Percentiles rank a stretch among this genome's conserved stretches.
phyloP scores from a whole-genome alignment of 2,113 vertebrate genomes.

The Rhodinocichla rosea region DNA sequence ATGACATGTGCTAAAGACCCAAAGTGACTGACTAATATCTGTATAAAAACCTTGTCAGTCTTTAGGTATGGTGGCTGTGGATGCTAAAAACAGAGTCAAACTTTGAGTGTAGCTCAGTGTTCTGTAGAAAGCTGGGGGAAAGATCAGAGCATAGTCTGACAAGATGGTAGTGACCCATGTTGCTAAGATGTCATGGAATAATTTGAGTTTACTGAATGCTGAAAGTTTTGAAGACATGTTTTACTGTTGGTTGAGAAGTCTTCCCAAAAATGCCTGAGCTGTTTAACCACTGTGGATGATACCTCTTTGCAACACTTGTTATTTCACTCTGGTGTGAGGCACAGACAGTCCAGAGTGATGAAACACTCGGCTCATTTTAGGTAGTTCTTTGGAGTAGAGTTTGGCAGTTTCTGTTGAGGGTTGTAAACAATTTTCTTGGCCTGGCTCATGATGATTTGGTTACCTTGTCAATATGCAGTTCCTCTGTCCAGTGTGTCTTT shows the following conservation, averaged over 20 bases:
- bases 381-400: not conserved
- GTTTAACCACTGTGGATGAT: not conserved
- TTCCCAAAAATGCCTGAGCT: not conserved
- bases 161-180: not conserved
- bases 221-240: not conserved
- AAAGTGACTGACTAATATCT: not conserved
- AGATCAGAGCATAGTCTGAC: not conserved
- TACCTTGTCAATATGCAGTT: not conserved
- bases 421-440: not conserved
- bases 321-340: not conserved
- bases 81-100: not conserved
- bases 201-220: not conserved
- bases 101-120: not conserved
- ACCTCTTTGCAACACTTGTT: not conserved
- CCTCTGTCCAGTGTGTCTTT: not conserved
- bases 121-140: not conserved
- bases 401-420: not conserved
- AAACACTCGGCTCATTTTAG: not conserved
- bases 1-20: rapidly evolving
- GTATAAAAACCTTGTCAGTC: not conserved
- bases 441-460: not conserved
- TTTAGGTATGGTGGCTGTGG: not conserved
- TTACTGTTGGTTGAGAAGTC: not conserved
- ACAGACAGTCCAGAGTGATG: not conserved
- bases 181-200: not conserved